Base-by-base conservation (phyloP, 2,888 invertebrate species). In the Dryocosmus kuriphilus region DNA sequence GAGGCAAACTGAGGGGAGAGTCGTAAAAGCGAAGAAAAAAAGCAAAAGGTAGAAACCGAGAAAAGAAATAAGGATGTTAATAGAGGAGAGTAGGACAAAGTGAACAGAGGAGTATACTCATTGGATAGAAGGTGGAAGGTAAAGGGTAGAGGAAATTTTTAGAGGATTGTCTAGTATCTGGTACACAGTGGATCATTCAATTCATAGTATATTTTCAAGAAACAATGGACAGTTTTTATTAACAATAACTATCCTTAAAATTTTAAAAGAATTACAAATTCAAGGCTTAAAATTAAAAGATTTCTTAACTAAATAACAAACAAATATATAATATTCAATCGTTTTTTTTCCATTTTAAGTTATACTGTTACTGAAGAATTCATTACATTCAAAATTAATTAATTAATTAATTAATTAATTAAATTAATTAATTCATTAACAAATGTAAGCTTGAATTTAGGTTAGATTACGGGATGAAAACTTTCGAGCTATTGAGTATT, bases 21-120 rank as follows among this genome's bases (percentile, higher is more conserved):
- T 71, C 71, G 51, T 71, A 32, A 32, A 71, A 71, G 71, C 30
- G 51, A 71, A 24, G 9, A 1, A 8, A 24, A 57, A 57, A 30
- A 19, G n/a, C 30, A 51, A 19, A 32, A 19, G n/a, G 46, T 16
- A 30, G 46, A 71, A 16, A 51, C 51, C 9, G 19, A 30, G 30
- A 41, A 30, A 67, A 41, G 67, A 46, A 67, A 67, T 67, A 67
- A 67, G 51, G 32, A 71, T 46, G n/a, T 51, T 71, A 7, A 46
- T 71, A 27, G 51, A 51, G n/a, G 30, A 27, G 67, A 24, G 24
- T 22, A 38, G 35, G 22, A n/a, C 51, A 9, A 46, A 46, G 41
- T 41, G 67, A 67, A 67, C 46, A 41, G 41, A 67, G 67, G 1
- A 67, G 67, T 7, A 62, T 65, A 38, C 14, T 14, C 38, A 65